Conservation (phyloP, 2,888 invertebrate species). For the Synanthedon myopaeformis region DNA sequence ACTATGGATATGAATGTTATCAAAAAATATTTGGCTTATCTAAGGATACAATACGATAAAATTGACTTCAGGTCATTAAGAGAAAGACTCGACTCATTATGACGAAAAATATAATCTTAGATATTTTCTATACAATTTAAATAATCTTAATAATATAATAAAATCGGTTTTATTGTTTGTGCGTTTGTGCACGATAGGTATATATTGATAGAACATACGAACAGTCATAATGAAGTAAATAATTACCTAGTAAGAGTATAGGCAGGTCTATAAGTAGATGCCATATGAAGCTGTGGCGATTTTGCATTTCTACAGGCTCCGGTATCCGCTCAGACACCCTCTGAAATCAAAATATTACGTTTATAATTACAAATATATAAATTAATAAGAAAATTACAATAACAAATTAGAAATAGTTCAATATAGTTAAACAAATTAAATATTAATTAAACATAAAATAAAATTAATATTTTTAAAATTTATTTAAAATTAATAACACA, state of each 20-base stretch:
- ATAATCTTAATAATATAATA: too few species aligned
- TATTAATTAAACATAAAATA: too few species aligned
- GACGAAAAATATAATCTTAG: too few species aligned
- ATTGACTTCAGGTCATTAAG: not conserved
- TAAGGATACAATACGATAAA: conserved; percentile 3
- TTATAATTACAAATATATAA: not conserved
- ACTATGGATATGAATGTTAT: conserved; percentile 4
- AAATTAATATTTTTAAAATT: too few species aligned
- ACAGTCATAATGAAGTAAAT: too few species aligned
- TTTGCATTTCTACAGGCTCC: conserved; percentile 46
- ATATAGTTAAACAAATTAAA: too few species aligned
- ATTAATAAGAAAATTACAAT: not conserved
- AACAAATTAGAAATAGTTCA: not conserved
- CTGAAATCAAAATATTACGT: conserved; percentile 25
- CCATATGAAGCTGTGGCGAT: conserved; percentile 51
- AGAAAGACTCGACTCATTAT: not conserved
- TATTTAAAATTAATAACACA: too few species aligned
- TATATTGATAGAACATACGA: too few species aligned
- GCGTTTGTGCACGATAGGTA: too few species aligned
- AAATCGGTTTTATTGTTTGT: too few species aligned
- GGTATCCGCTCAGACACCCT: conserved; percentile 29
- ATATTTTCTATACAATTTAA: too few species aligned
- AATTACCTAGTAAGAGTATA: conserved; percentile 53
- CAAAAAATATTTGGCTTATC: conserved; percentile 6
- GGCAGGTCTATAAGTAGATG: conserved; percentile 56